Percentiles rank a stretch among this genome's conserved stretches.
Conservation (phyloP, 1,140 invertebrate genomes). For the Forficula auricularia region DNA sequence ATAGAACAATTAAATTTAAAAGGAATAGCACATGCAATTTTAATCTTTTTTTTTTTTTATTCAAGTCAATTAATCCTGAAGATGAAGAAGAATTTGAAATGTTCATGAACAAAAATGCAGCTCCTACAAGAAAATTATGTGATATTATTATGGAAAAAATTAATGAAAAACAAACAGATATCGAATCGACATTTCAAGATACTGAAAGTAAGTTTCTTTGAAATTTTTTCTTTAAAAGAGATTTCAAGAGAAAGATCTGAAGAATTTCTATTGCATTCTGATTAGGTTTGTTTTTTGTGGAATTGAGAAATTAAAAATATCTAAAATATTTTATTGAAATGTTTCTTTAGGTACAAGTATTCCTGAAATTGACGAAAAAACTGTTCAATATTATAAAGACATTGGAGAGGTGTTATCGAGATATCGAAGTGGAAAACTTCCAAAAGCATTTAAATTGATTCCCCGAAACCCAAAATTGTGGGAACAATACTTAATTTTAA, state of each 20-base stretch:
- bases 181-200: conserved; percentile 71
- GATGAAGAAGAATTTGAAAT: conserved; percentile 72
- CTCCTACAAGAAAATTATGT: conserved; percentile 49
- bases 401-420: conserved; percentile 68
- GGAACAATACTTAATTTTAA: conserved; percentile 87
- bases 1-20: too few relatives aligned
- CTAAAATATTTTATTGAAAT: neutral
- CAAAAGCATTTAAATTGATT: conserved; percentile 95
- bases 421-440: conserved; percentile 89
- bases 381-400: conserved; percentile 66
- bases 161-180: conserved; percentile 79
- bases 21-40: too few relatives aligned
- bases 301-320: neutral
- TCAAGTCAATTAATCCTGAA: too few relatives aligned
- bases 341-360: conserved; percentile 36
- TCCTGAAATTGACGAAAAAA: conserved; percentile 57
- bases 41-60: too few relatives aligned
- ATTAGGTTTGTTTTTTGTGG: neutral
- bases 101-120: conserved; percentile 60
- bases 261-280: neutral
- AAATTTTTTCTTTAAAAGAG: neutral
- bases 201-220: conserved; percentile 27
- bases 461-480: conserved; percentile 85
- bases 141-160: conserved; percentile 88
- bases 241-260: neutral